A percentile compares a stretch with the other conserved stretches of the same genome.
phyloP scores from a whole-genome alignment of 2,888 invertebrate species.

The Acanthoscelides obtectus region DNA sequence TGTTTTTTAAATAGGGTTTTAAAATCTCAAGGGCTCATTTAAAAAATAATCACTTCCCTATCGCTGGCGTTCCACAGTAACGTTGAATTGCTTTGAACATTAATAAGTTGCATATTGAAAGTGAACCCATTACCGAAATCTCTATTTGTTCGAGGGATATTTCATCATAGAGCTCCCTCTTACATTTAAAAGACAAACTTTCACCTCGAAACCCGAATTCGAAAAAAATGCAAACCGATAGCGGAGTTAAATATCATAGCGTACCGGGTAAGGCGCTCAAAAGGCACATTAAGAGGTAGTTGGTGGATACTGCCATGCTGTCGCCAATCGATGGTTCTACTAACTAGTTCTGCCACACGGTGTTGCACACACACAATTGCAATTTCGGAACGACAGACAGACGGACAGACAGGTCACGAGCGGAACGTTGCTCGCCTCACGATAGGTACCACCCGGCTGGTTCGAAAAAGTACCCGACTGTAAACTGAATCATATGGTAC shows the following conservation, averaged over 20 bases:
- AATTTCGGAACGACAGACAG: neutral
- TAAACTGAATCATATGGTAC: neutral
- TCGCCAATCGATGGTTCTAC: neutral
- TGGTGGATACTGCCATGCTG: slow-evolving; percentile 32
- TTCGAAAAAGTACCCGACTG: neutral
- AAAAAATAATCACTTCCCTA: too few species aligned
- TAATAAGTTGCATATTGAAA: too few species aligned
- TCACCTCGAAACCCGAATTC: neutral
- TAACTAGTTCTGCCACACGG: neutral
- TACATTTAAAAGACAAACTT: neutral
- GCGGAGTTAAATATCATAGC: slow-evolving; percentile 13
- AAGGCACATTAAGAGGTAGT: slow-evolving; percentile 38
- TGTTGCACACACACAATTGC: neutral
- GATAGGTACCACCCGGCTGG: neutral
- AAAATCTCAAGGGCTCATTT: too few species aligned
- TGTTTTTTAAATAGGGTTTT: too few species aligned
- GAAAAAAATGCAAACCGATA: neutral
- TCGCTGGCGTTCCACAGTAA: too few species aligned
- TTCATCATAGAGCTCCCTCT: neutral
- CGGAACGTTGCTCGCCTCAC: neutral
- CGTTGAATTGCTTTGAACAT: too few species aligned
- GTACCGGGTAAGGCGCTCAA: slow-evolving; percentile 37
- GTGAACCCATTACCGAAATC: too few species aligned
- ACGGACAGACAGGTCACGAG: neutral
- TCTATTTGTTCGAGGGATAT: too few species aligned